Base-by-base conservation (phyloP, 1,140 invertebrate genomes). In the Bombus soroeensis region DNA sequence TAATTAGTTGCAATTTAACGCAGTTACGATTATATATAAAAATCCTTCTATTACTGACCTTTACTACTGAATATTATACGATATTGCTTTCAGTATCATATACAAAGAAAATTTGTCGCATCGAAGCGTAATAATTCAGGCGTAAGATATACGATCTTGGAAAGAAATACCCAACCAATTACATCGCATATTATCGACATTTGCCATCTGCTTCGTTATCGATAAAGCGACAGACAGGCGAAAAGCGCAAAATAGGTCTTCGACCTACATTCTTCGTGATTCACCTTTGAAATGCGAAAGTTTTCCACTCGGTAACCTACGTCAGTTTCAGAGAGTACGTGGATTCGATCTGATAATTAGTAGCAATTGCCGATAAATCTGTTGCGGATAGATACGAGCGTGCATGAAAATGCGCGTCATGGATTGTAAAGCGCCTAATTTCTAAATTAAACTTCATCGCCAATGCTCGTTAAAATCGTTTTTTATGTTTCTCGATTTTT, bases 261-360 rank as follows among this genome's bases (percentile, higher is more conserved):
- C 28, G 59, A 78, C 59, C 57, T 13, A 41, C 0, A 64, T 78
- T 66, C 59, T 22, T 32, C 15, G 4, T 10, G 39, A 78, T 43
- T 78, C 59, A 78, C 10, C 39, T 59, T 78, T 53, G 37, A 64
- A 66, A 43, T 12, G 15, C 39, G 76, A 78, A 78, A 41, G 37
- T 66, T 78, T 66, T 78, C 39, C 59, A 64, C 59, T 64, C 57
- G 37, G 5, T 47, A 18, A 41, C 25, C n/a, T 78, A 34, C 22
- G 32, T 66, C 76, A 43, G 9, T n/a, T 25, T 66, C 76, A 66
- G 43, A 47, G 62, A 22, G 4, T 34, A 32, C n/a, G 25, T 12
- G 47, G 74, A 39, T 59, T 76, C 34, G 62, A 66, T 78, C 62
- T 39, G 22, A 22, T 78, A 78, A 78, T 78, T 66, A 62, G 76